phyloP scores from a whole-genome alignment of 37 sponge, comb jelly and placozoan genomes.

The Lycopodina hypogea region DNA sequence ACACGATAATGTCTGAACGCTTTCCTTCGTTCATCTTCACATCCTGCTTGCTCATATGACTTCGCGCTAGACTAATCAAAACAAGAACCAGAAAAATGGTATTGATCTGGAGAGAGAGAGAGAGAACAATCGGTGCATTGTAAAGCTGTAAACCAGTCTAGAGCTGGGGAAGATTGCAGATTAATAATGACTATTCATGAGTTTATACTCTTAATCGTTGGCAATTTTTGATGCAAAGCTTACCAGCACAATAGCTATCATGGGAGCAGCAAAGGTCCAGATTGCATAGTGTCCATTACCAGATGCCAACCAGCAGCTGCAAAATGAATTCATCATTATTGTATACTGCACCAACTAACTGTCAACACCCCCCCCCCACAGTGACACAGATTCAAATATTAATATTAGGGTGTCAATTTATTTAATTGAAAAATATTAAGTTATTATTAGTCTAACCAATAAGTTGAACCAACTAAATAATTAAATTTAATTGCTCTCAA shows the following conservation, averaged over 20 bases:
- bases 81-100: conserved; percentile 29
- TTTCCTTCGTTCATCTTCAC: neutral
- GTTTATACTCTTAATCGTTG: neutral
- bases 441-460: too few species aligned
- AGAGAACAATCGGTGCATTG: neutral
- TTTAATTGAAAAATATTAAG: neutral
- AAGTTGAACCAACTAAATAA: too few species aligned
- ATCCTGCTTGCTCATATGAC: neutral
- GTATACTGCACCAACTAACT: too few species aligned
- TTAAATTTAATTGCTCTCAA: too few species aligned
- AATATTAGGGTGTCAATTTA: neutral
- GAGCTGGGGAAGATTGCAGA: neutral
- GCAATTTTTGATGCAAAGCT: neutral
- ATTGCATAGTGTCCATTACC: conserved; percentile 24
- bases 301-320: conserved; percentile 47
- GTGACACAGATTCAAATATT: neutral
- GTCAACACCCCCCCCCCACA: too few species aligned
- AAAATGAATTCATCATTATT: too few species aligned
- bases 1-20: too few species aligned
- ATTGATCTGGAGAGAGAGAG: conserved; percentile 22
- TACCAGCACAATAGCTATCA: conserved; percentile 39
- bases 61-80: neutral
- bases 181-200: neutral
- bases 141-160: neutral
- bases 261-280: conserved; percentile 50